Percentiles rank a stretch among this genome's conserved stretches.
These are phyloP conservation scores for Discoglossus pictus DNA, from an alignment of 2,797 vertebrate species.

Conservation along the genomic window DNA sequence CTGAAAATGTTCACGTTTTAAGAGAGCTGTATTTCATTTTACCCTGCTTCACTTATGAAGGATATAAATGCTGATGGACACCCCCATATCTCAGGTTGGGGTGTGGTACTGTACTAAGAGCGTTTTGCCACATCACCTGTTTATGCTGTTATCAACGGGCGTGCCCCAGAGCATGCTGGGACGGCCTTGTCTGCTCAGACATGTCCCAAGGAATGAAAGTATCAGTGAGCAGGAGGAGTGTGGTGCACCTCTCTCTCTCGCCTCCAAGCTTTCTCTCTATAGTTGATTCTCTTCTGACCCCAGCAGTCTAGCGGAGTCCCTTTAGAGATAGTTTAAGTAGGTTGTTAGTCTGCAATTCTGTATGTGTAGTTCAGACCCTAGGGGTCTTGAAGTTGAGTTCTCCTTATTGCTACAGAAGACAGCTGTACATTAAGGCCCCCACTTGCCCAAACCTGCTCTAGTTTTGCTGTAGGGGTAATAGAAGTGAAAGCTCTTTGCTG, in stretches of 20 bases:
- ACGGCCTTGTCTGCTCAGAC: constrained; percentile 30
- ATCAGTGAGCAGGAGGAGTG: constrained; percentile 3
- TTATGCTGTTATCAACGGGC: constrained; percentile 11
- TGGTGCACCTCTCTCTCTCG: neutral
- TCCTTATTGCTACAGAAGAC: neutral
- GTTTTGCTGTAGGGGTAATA: constrained; percentile 14
- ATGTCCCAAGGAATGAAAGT: constrained; percentile 31
- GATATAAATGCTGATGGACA: too few species aligned
- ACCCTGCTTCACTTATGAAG: too few species aligned
- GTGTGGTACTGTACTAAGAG: neutral
- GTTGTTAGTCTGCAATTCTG: too few species aligned
- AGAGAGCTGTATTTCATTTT: too few species aligned
- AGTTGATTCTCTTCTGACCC: too few species aligned
- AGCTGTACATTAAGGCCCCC: constrained; percentile 5
- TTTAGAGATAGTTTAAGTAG: too few species aligned
- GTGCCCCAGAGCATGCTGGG: constrained; percentile 11
- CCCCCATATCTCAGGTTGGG: neutral
- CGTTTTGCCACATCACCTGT: constrained; percentile 22
- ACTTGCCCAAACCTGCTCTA: constrained; percentile 19
- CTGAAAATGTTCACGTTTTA: too few species aligned
- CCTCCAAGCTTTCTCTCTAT: neutral
- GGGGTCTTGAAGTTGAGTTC: constrained; percentile 4
- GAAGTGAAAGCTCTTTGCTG: constrained; percentile 1
- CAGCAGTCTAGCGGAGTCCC: too few species aligned
- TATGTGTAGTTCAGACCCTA: neutral